Evolutionary conservation across 2,888 invertebrate genomes (phyloP), one percentile per base, ranked within the genome.

Genomic region (Metallyticus violacea): DNA sequence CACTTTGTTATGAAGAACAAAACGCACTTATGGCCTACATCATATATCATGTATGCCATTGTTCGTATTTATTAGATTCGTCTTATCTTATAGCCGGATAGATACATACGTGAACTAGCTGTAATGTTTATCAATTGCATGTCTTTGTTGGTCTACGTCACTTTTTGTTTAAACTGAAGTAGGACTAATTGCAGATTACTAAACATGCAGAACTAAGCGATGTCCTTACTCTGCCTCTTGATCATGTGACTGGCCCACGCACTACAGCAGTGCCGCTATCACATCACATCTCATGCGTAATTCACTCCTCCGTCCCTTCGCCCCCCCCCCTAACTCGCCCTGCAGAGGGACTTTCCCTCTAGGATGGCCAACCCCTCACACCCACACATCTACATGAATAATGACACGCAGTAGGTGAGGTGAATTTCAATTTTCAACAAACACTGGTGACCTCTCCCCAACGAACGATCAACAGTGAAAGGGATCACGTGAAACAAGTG

Each of bases 401-500:
- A 87, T 85, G 87, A 85, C 79, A 29, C 76, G 26, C 77, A 25
- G 78, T n/a, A 76, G 81, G 26, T 30, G 85, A 82, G 82, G 79
- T 85, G 87, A 85, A 87, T 87, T 81, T 87, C 87, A 87, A 87
- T 87, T 85, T 81, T 30, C 85, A 81, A 81, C 79, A 85, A 81
- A 87, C 82, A 82, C 79, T 62, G 77, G 77, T 40, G 81, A 85
- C 85, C 85, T 85, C 79, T 40, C 79, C 40, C 85, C 40, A 62
- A 62, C 40, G 15, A 62, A 62, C 40, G 40, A 62, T 62, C 40
- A 62, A 62, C 40, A 62, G 40, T 22, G 40, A 62, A 62, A 62
- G 40, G 40, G 40, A 62, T 62, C 40, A 62, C 40, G 40, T 62
- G 40, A 62, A 62, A 62, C 40, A 62, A 62, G 40, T 62, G 40